phyloP scores from a whole-genome alignment of 2,113 vertebrate genomes.

The Perca schrenkii region DNA sequence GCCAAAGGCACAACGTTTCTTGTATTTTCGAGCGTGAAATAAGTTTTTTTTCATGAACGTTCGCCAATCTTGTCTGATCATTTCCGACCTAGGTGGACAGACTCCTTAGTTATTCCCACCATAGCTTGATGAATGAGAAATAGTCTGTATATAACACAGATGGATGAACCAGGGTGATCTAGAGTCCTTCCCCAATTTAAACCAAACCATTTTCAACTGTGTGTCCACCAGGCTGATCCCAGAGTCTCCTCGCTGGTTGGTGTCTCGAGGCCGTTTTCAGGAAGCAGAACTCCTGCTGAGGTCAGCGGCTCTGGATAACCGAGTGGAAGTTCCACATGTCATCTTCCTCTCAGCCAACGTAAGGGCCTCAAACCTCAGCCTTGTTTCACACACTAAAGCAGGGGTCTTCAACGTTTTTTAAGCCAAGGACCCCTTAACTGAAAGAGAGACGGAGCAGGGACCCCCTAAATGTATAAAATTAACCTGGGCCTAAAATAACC shows the following conservation, averaged over 20 bases:
- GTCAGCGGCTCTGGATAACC: constrained; percentile 59
- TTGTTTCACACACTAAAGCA: background rate
- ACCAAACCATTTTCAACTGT: background rate
- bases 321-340: constrained; percentile 52
- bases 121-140: background rate
- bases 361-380: background rate
- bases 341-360: constrained; percentile 50
- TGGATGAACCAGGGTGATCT: background rate
- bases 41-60: background rate
- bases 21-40: background rate
- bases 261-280: constrained; percentile 42
- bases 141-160: background rate
- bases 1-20: background rate
- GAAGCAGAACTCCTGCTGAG: constrained; percentile 57
- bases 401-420: too few species aligned
- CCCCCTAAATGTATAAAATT: too few species aligned
- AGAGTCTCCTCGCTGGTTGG: constrained; percentile 74
- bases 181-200: background rate
- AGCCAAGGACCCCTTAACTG: too few species aligned
- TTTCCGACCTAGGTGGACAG: background rate
- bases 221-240: constrained; percentile 54
- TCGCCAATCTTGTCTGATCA: background rate
- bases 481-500: too few species aligned
- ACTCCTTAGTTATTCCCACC: background rate
- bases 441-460: too few species aligned